Base-by-base conservation (phyloP, 2,888 invertebrate genomes). In the Drosophila pegasa region DNA sequence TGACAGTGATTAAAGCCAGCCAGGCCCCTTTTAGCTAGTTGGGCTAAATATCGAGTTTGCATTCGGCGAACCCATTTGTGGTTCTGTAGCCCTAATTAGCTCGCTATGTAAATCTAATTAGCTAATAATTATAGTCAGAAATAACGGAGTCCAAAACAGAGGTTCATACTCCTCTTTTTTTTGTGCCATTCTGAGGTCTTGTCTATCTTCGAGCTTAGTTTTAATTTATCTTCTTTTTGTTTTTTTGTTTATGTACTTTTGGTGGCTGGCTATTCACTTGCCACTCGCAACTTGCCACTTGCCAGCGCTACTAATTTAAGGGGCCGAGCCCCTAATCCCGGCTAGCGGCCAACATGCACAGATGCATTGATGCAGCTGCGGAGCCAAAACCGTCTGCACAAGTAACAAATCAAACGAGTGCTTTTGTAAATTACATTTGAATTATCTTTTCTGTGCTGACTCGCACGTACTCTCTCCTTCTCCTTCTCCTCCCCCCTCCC, bases 341-440 rank as follows among this genome's bases (percentile, higher is more conserved):
- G n/a, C 43, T 29, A 55, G 64, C 25, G 6, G 12, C 29, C 29
- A 31, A 3, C 40, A 16, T 16, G 54, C 40, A 10, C 40, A 31
- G 54, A 43, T 55, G 43, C 43, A 55, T 52, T 41, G 64, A 48
- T 63, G 59, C 41, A 63, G 45, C 43, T 43, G 56, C 47, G 27
- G n/a, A 48, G 56, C 37, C 22, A 40, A 43, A 41, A 33, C 31
- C 48, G 45, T 48, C 22, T 56, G 74, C 66, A 75, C 61, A 71
- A 78, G 88, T 72, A 88, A 80, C 85, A 88, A 85, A 88, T 88
- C 85, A 85, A 87, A 84, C 78, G 84, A 88, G 88, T 78, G 78
- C 88, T 88, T 85, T 87, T 85, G 88, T 87, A 85, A 85, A 85
- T 85, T 85, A 85, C 88, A 88, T 85, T 85, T 85, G 85, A 85